Conservation (phyloP, 2,113 vertebrate species). For the Mesoclemmys tuberculata region DNA sequence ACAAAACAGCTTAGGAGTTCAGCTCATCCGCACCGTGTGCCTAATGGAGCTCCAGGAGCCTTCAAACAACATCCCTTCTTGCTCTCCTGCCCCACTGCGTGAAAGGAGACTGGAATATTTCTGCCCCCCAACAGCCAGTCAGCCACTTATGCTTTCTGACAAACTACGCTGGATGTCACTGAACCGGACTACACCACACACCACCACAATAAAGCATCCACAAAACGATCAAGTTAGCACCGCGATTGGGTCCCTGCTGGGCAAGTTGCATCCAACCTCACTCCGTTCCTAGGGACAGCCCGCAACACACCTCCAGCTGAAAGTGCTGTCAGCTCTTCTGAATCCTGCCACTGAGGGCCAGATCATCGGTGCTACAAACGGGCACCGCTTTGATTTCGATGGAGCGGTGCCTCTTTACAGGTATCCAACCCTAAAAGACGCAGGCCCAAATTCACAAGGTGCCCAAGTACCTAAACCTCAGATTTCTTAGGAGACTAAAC, state of each 20-base stretch:
- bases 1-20: not conserved
- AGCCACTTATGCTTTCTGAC: not conserved
- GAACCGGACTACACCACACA: not conserved
- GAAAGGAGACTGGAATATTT: not conserved
- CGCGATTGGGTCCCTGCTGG: not conserved
- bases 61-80: not conserved
- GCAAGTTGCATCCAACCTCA: not conserved
- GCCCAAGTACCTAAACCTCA: too few relatives aligned
- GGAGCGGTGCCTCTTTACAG: not conserved
- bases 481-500: too few relatives aligned
- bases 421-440: not conserved
- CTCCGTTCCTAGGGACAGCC: not conserved
- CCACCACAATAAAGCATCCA: not conserved
- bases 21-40: not conserved
- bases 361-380: fast-evolving
- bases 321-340: not conserved
- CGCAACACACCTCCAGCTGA: not conserved
- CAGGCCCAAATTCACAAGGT: not conserved
- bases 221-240: not conserved
- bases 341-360: too few relatives aligned
- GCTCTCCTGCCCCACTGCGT: not conserved
- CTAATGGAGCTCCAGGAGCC: not conserved
- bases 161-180: not conserved
- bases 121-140: not conserved
- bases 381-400: not conserved